phyloP scores from a whole-genome alignment of 2,113 vertebrate species.

The Pipra filicauda region DNA sequence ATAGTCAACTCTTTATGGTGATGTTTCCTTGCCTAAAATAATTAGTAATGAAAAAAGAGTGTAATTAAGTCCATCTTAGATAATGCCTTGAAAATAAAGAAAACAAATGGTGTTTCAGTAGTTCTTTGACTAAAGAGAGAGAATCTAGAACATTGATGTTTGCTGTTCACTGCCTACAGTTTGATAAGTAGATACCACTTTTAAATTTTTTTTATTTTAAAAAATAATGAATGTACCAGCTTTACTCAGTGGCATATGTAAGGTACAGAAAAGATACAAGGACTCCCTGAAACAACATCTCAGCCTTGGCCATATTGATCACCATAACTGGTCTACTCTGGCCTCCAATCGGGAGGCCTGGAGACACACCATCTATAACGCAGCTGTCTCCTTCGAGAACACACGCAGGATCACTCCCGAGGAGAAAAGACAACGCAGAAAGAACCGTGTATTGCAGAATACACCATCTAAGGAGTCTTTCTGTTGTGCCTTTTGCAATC shows the following conservation, averaged over 20 bases:
- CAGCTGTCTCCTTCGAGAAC: no score
- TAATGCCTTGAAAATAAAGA: background rate
- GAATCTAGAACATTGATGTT: background rate
- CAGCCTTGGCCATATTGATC: no score
- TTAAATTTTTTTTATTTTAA: no score
- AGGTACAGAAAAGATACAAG: background rate
- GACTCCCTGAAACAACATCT: no score
- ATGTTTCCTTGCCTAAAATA: background rate
- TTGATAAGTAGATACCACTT: background rate
- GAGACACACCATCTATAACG: no score
- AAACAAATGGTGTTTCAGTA: background rate
- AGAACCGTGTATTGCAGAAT: no score
- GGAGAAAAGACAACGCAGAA: no score
- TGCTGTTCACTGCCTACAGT: background rate
- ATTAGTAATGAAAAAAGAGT: background rate
- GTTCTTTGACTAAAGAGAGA: background rate
- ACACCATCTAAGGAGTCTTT: no score
- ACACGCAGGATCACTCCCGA: no score
- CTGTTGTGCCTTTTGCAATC: no score
- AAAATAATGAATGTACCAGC: background rate
- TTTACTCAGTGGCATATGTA: background rate
- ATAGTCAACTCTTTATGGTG: background rate
- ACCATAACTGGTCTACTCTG: no score
- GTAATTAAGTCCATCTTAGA: background rate
- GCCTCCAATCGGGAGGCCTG: no score